Conservation (phyloP, 37 sponge, comb jelly and placozoan species). For the Lycopodina hypogea region DNA sequence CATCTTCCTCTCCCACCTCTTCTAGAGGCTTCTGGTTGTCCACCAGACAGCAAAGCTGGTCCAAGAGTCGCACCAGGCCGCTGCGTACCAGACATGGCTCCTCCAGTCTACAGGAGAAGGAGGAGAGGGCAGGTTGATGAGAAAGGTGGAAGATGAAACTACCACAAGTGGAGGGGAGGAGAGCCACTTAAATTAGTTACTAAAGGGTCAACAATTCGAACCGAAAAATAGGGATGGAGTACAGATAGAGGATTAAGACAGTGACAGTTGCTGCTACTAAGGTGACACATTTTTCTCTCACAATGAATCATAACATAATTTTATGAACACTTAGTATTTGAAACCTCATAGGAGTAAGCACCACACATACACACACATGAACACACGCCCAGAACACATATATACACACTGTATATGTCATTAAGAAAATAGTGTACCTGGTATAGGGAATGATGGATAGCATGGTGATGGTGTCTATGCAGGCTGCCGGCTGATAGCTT, state of each 20-base stretch:
- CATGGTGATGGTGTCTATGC: slow-evolving; percentile 82
- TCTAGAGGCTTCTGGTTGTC: slow-evolving; percentile 33
- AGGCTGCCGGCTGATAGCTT: slow-evolving; percentile 66
- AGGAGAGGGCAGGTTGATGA: not conserved
- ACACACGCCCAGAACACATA: no score
- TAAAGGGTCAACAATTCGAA: not conserved
- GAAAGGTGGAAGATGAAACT: not conserved
- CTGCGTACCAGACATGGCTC: slow-evolving; percentile 80
- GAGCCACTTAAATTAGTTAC: not conserved
- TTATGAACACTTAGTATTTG: no score
- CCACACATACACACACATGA: not conserved
- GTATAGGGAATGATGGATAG: slow-evolving; percentile 82
- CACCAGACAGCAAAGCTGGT: slow-evolving; percentile 66
- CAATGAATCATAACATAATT: no score
- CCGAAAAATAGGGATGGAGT: no score
- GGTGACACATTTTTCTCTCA: no score
- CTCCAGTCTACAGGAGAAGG: slow-evolving; percentile 40
- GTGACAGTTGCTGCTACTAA: no score
- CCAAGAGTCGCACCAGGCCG: slow-evolving; percentile 87
- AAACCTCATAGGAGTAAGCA: no score
- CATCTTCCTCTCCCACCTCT: slow-evolving; percentile 41
- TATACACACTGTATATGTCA: no score
- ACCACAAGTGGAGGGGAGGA: not conserved
- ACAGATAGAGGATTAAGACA: no score
- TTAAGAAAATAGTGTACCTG: no score